Evolutionary conservation across 92 coral and sea anemone species (phyloP).

Genomic region (Palythoa caribaeorum): DNA sequence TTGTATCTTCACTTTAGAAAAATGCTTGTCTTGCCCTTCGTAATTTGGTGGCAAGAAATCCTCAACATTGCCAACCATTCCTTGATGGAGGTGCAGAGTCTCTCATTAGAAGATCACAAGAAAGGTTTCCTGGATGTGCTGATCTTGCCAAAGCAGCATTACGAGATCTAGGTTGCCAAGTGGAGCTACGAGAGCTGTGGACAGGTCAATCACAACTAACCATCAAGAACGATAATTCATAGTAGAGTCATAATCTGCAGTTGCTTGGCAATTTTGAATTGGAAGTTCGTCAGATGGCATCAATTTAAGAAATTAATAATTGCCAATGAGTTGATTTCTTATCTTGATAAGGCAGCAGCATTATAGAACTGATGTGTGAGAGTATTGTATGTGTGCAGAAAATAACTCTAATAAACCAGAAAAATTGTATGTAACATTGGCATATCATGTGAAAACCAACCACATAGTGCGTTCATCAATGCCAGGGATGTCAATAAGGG

Average conservation of each 20-base stretch:
- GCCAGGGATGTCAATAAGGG: no score
- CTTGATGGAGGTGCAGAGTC: constrained; percentile 87
- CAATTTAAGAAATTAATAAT: no score
- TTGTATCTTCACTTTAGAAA: constrained; percentile 52
- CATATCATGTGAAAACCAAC: no score
- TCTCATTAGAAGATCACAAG: constrained; percentile 73
- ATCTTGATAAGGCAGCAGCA: no score
- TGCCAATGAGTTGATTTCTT: no score
- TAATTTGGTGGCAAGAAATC: constrained; percentile 82
- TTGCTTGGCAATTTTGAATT: no score
- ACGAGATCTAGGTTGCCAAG: constrained; percentile 84
- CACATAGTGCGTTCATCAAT: no score
- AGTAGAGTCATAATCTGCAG: no score
- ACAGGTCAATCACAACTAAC: constrained; percentile 63
- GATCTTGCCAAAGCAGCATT: constrained; percentile 90
- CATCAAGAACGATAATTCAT: constrained; percentile 7
- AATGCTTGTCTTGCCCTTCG: constrained; percentile 86
- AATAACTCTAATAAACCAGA: no score
- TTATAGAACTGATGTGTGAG: no score
- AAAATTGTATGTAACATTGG: no score
- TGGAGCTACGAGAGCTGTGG: constrained; percentile 88
- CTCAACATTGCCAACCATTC: constrained; percentile 80
- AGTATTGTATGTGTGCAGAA: no score
- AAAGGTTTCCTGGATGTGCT: constrained; percentile 71
- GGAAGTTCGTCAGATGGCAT: neutral